Base-by-base conservation (phyloP, 2,797 vertebrate species). In the Tamandua tetradactyla region DNA sequence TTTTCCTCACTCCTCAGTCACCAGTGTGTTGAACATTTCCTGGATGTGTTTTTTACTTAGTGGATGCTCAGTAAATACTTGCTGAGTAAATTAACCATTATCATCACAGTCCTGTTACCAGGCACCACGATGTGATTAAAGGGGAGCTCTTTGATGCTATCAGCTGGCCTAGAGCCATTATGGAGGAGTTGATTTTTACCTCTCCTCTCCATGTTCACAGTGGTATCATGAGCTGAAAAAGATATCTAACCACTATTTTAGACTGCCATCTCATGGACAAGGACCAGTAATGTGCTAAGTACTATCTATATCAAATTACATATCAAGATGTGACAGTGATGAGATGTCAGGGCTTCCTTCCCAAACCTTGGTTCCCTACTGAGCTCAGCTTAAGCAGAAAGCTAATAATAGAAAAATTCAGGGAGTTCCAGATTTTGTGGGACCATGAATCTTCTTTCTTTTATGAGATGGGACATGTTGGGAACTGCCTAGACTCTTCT, bases 201-300 rank as follows among this genome's bases (percentile, higher is more conserved):
- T 87, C 81, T 87, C 79, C 22, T 25, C 35, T 12, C 15, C 35
- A 3, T 55, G 30, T 27, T 64, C 71, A 32, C 17, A 3, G 30
- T 30, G 5, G 32, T 20, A 57, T 64, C 74, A 79, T 18, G 23
- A 75, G 18, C 18, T 84, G 68, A 35, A 40, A 37, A 66, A 78
- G 23, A 81, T 25, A 55, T 40, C 32, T 15, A 55, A 25, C 88
- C 23, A 18, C 44, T 89, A 23, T 72, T 84, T 87, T 55, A 90
- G n/a, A 59, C 68, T 82, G 47, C 62, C 72, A 22, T 42, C 61
- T 89, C 86, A 82, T 15, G 79, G 85, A 81, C 61, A 66, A 52
- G 71, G 74, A 76, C 9, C 35, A 59, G 74, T 7, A 22, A 27
- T 35, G 25, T 18, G 64, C 42, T 49, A 35, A 27, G 20, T 7